A percentile compares a stretch with the other conserved stretches of the same genome.
These are phyloP conservation scores for Sesamia nonagrioides DNA, from an alignment of 1,140 invertebrate genomes.

Conservation along the genomic window DNA sequence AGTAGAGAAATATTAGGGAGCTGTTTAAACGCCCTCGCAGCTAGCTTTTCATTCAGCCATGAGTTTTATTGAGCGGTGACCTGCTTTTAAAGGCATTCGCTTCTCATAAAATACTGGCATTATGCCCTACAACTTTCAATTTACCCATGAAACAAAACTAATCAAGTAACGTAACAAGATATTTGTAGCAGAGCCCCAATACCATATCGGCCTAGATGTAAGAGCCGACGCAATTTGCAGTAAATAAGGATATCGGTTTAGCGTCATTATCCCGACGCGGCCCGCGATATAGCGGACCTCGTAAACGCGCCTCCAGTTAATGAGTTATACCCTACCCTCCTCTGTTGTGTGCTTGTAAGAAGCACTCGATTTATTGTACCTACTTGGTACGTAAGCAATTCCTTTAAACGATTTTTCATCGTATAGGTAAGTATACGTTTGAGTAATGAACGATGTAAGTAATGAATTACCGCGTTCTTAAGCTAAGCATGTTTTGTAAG, in stretches of 20 bases:
- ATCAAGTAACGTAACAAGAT: constrained; percentile 51
- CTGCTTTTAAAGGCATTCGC: background rate
- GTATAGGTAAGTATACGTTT: constrained; percentile 41
- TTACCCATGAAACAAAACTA: constrained; percentile 52
- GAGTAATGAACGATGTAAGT: constrained; percentile 44
- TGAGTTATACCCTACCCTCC: constrained; percentile 55
- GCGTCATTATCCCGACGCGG: constrained; percentile 71
- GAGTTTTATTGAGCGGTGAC: constrained; percentile 1
- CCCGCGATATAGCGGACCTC: constrained; percentile 51
- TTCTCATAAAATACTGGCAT: constrained; percentile 18
- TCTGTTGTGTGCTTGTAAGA: constrained; percentile 52
- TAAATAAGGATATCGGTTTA: constrained; percentile 82
- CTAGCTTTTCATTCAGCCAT: background rate
- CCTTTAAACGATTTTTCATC: constrained; percentile 55
- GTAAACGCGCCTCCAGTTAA: constrained; percentile 56
- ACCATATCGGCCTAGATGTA: constrained; percentile 32
- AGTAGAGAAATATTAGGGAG: background rate
- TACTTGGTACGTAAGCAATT: constrained; percentile 47
- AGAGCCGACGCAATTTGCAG: constrained; percentile 72
- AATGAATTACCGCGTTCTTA: constrained; percentile 45
- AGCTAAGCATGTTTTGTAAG: constrained; percentile 15
- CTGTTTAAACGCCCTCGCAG: background rate
- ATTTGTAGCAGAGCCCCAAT: constrained; percentile 47
- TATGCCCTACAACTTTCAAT: constrained; percentile 42
- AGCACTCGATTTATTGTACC: constrained; percentile 52